Evolutionary conservation across 2,888 invertebrate genomes (phyloP).

Genomic region (Ditylenchus weischeri): DNA sequence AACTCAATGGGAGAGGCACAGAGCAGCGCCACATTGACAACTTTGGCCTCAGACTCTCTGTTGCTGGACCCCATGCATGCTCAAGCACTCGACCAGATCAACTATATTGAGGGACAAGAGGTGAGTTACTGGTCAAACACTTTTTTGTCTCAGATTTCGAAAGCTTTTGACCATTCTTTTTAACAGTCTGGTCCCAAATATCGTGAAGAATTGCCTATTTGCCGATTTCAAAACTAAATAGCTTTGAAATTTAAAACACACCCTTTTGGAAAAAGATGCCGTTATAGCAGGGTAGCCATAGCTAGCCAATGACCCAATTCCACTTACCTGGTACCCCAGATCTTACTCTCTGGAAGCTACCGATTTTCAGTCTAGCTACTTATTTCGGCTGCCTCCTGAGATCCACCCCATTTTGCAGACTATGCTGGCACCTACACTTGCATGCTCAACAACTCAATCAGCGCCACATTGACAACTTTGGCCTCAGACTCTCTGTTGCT

Average conservation of each 20-base stretch:
- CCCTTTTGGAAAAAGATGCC: too few species aligned
- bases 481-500: constrained; percentile 57
- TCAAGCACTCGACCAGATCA: constrained; percentile 81
- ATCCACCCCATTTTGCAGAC: constrained; percentile 70
- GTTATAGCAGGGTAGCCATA: too few species aligned
- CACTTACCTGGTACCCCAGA: too few species aligned
- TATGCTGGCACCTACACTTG: constrained; percentile 91
- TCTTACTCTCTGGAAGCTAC: too few species aligned
- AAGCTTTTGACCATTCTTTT: too few species aligned
- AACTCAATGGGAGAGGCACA: constrained; percentile 56
- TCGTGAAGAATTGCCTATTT: too few species aligned
- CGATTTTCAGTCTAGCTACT: too few species aligned
- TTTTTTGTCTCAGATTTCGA: too few species aligned
- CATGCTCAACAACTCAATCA: constrained; percentile 67
- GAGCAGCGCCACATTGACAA: constrained; percentile 50
- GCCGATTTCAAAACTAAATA: too few species aligned
- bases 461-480: constrained; percentile 50
- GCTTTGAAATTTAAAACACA: too few species aligned
- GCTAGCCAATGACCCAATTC: too few species aligned
- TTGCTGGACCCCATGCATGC: constrained; percentile 80
- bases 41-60: constrained; percentile 42
- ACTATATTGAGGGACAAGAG: constrained; percentile 75
- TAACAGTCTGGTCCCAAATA: too few species aligned
- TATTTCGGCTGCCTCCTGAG: constrained; percentile 56
- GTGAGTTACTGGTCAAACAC: constrained; percentile 29